Evolutionary conservation across 2,888 invertebrate species (phyloP).

Genomic region (Scaptomyza polygonia): DNA sequence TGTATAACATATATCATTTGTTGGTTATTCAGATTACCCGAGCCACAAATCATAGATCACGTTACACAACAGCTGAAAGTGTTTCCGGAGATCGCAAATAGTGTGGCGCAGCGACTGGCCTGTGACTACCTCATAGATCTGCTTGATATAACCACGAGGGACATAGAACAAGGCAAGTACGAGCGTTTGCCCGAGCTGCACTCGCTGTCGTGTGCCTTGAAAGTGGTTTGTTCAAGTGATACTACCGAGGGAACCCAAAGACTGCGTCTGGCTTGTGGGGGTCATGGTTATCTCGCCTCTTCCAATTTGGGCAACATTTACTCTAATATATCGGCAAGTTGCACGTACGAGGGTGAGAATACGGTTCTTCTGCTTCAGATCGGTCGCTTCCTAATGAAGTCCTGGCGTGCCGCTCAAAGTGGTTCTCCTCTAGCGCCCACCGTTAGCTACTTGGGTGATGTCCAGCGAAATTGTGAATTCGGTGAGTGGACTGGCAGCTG

Average conservation of each 20-base stretch:
- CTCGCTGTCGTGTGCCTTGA: slow-evolving; percentile 94
- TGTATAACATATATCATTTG: background rate
- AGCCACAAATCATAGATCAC: slow-evolving; percentile 96
- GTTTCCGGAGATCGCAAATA: slow-evolving; percentile 92
- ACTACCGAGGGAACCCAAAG: slow-evolving; percentile 90
- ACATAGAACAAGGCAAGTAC: slow-evolving; percentile 91
- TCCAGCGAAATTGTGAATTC: slow-evolving; percentile 58
- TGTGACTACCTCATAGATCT: slow-evolving; percentile 91
- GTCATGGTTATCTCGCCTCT: slow-evolving; percentile 95
- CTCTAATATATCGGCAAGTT: slow-evolving; percentile 91
- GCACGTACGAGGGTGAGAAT: slow-evolving; percentile 98
- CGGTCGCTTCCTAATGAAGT: slow-evolving; percentile 92
- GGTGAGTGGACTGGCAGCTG: slow-evolving; percentile 78
- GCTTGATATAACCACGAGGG: slow-evolving; percentile 91
- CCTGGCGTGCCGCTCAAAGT: slow-evolving; percentile 88
- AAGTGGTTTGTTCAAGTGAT: slow-evolving; percentile 91
- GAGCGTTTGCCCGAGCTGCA: slow-evolving; percentile 93
- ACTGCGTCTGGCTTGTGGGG: slow-evolving; percentile 95
- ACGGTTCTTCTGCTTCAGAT: slow-evolving; percentile 96
- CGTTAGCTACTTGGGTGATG: slow-evolving; percentile 87
- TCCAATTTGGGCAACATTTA: slow-evolving; percentile 93
- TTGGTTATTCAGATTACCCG: slow-evolving; percentile 85
- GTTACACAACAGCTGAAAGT: slow-evolving; percentile 97
- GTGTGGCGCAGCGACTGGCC: slow-evolving; percentile 90
- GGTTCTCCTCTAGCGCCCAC: slow-evolving; percentile 88